phyloP scores from a whole-genome alignment of 2,888 invertebrate genomes.

The Graphium colonna region DNA sequence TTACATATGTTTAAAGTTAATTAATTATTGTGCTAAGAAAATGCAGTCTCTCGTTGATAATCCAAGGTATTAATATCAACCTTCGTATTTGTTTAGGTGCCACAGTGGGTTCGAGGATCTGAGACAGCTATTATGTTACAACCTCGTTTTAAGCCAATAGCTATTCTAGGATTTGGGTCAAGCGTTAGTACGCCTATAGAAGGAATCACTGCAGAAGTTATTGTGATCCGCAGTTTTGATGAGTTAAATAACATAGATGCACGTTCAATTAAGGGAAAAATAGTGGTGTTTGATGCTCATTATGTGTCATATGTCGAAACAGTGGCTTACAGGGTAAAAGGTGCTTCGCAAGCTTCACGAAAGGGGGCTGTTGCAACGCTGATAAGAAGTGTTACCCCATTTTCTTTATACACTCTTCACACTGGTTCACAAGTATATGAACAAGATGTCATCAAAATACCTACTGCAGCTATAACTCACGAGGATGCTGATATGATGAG shows the following conservation, averaged over 20 bases:
- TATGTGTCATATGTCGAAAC: constrained; percentile 83
- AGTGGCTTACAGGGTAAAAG: constrained; percentile 82
- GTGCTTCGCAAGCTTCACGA: constrained; percentile 84
- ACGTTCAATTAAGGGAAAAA: constrained; percentile 82
- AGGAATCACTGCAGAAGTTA: constrained; percentile 85
- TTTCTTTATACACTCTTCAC: constrained; percentile 87
- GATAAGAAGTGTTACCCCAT: constrained; percentile 86
- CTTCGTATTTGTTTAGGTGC: too few species aligned
- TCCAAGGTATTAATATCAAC: too few species aligned
- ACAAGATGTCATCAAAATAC: constrained; percentile 81
- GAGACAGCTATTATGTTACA: constrained; percentile 82
- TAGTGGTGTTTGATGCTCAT: constrained; percentile 86
- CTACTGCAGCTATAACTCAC: constrained; percentile 86
- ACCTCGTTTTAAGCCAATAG: constrained; percentile 81
- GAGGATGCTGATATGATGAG: constrained; percentile 87
- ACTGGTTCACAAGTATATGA: constrained; percentile 85
- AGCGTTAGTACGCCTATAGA: constrained; percentile 83
- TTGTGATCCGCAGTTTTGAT: constrained; percentile 85
- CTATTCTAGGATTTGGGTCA: constrained; percentile 84
- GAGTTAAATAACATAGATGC: constrained; percentile 77
- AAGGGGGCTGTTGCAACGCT: constrained; percentile 87
- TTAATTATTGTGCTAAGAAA: too few species aligned
- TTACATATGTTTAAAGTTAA: too few species aligned
- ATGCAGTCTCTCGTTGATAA: too few species aligned
- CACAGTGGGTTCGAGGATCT: constrained; percentile 77